phyloP scores from a whole-genome alignment of 2,113 vertebrate genomes.

The Psammodynastes pulverulentus region DNA sequence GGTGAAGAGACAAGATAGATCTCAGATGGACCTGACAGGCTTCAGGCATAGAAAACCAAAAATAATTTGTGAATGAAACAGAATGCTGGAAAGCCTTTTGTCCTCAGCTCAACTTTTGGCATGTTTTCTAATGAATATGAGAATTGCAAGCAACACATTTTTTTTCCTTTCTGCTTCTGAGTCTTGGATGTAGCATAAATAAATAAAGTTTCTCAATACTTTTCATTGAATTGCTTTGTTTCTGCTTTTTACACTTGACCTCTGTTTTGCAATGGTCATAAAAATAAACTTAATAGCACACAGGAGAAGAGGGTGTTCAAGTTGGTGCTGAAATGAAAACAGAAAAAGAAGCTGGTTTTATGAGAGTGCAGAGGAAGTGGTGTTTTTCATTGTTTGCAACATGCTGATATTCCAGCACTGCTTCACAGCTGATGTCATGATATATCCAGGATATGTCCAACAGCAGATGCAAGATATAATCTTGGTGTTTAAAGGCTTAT shows the following conservation, averaged over 20 bases:
- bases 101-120: not conserved
- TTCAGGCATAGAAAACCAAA: not conserved
- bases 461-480: not conserved
- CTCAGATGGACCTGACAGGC: not conserved
- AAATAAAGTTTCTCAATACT: not conserved
- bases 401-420: not conserved
- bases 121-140: not conserved
- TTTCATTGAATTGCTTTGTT: not conserved
- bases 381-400: not conserved
- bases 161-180: not conserved
- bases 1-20: not conserved
- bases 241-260: not conserved
- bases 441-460: not conserved
- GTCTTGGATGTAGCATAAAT: not conserved
- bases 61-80: not conserved
- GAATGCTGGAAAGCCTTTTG: not conserved
- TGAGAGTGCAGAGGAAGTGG: not conserved
- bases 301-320: not conserved
- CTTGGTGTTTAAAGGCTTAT: not conserved
- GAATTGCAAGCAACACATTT: not conserved
- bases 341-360: not conserved
- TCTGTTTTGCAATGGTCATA: not conserved
- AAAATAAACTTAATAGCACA: not conserved
- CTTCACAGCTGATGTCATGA: not conserved
- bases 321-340: not conserved